These are phyloP conservation scores for Glaucidium brasilianum DNA, from an alignment of 2,113 vertebrate genomes.

Conservation along the genomic window DNA sequence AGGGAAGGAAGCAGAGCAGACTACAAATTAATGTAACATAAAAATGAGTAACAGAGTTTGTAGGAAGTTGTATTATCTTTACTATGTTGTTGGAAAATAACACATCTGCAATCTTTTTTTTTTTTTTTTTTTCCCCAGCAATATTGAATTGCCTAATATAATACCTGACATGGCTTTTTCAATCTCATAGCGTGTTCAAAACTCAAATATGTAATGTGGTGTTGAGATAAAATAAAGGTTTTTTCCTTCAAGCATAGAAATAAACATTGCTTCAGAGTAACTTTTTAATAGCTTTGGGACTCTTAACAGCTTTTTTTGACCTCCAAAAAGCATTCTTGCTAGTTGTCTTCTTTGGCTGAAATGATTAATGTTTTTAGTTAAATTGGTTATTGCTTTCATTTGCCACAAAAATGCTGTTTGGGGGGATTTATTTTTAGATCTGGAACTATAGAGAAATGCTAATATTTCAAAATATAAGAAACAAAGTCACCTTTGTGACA, in stretches of 20 bases:
- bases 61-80: not conserved
- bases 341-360: not conserved
- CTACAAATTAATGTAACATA: not conserved
- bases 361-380: not conserved
- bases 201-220: not conserved
- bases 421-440: not conserved
- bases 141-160: not conserved
- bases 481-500: not conserved
- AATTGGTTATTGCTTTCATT: not conserved
- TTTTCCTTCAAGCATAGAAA: not conserved
- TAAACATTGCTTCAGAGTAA: not conserved
- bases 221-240: not conserved
- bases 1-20: slow-evolving; percentile 26
- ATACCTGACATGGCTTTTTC: not conserved
- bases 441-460: not conserved
- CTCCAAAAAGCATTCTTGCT: not conserved
- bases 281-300: not conserved
- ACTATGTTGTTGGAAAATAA: not conserved
- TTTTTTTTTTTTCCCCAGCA: not conserved
- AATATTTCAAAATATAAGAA: not conserved
- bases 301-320: not conserved
- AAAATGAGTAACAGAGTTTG: not conserved
- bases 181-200: not conserved
- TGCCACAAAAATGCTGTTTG: not conserved
- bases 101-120: not conserved